phyloP scores from a whole-genome alignment of 1,140 invertebrate species.

The Vanessa tameamea region DNA sequence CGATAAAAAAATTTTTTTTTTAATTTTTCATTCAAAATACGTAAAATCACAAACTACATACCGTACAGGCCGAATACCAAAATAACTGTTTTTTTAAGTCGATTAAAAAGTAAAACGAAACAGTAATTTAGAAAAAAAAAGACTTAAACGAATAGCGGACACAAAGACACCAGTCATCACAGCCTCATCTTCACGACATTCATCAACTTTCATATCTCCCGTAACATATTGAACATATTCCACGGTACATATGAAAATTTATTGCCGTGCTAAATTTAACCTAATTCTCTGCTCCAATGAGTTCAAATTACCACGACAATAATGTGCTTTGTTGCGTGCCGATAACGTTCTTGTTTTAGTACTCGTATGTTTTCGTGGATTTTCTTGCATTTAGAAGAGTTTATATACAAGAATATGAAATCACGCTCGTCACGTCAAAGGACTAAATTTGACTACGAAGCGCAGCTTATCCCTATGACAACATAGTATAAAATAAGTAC shows the following conservation, averaged over 20 bases:
- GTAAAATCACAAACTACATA: too few species aligned
- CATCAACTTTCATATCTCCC: constrained; percentile 18
- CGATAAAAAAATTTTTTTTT: too few species aligned
- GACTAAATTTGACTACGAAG: too few species aligned
- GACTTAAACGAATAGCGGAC: neutral
- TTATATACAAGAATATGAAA: neutral
- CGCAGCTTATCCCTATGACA: too few species aligned
- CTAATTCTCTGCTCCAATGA: constrained; percentile 38
- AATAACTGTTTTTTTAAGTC: too few species aligned
- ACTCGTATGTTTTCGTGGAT: neutral
- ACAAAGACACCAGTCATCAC: constrained; percentile 13
- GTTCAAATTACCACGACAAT: constrained; percentile 30
- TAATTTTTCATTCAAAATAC: too few species aligned
- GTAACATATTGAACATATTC: constrained; percentile 18
- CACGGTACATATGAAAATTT: constrained; percentile 16
- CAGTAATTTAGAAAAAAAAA: neutral
- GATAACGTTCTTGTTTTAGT: neutral
- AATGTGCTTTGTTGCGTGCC: constrained; percentile 23
- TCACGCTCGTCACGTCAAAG: too few species aligned
- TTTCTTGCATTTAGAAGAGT: neutral
- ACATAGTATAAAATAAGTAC: too few species aligned
- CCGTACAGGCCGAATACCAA: too few species aligned
- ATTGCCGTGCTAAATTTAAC: constrained; percentile 34
- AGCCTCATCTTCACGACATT: constrained; percentile 10
- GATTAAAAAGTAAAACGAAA: neutral